Evolutionary conservation across 2,797 vertebrate species (phyloP), one percentile per base, ranked within the genome.

Genomic region (Malurus splendens): DNA sequence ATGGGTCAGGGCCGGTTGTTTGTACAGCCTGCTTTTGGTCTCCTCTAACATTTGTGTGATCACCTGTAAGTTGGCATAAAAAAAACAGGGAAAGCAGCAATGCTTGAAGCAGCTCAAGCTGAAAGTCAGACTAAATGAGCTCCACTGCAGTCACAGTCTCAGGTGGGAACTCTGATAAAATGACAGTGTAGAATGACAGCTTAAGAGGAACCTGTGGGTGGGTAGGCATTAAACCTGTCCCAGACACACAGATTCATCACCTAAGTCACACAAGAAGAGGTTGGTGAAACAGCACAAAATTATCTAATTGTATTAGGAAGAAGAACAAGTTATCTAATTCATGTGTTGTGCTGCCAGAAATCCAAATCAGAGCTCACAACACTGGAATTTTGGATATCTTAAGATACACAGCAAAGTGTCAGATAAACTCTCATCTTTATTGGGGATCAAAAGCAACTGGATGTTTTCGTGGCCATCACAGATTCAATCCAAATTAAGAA

Each of bases 241-340:
- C 89, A 95, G 94, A 90, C 92, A 95, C 54, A 87, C 83, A 91
- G 74, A 87, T 86, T 93, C 42, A 1, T 90, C 92, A 95, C 89
- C 90, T 73, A 92, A 96, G 94, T 92, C 92, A 92, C 90, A 95
- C 51, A 91, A 93, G 86, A 94, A 87, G n/a, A 91, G 86, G 84
- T 92, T 95, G 95, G 86, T 90, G 89, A 96, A 96, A 96, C 94
- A 96, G 86, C 88, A 81, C 88, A 84, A 89, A 96, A 96, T 96
- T 95, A 94, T 90, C 92, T 96, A 96, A 96, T 95, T 95, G 79
- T 77, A 82, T 95, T 94, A 93, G 93, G 91, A 93, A 90, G 71
- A 91, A 86, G 92, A 96, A 84, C 30, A 91, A 85, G 77, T 96
- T 95, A 93, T 91, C 84, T 93, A 95, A 95, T 96, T 92, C 87